Conservation (phyloP, 2,113 vertebrate species). For the mouse (Mus musculus) region DNA sequence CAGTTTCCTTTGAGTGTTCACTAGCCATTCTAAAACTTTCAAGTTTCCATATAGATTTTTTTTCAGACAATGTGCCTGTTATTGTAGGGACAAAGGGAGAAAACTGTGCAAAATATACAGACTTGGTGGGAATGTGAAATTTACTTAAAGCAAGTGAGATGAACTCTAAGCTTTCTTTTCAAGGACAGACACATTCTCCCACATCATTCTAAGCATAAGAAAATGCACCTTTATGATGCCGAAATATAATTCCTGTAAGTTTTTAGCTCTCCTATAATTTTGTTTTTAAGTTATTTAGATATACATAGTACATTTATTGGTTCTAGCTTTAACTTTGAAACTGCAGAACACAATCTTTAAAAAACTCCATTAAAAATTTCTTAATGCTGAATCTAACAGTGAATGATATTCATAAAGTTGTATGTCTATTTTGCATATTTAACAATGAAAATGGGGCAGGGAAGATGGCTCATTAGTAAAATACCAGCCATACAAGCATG, state of each 20-base stretch:
- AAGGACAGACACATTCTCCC: neutral
- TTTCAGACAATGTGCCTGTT: neutral
- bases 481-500: neutral
- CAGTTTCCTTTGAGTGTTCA: neutral
- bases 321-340: slow-evolving; percentile 11
- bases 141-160: neutral
- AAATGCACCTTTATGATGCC: neutral
- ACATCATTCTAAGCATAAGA: neutral
- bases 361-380: neutral
- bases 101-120: slow-evolving; percentile 13
- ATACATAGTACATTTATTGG: neutral
- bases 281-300: slow-evolving; percentile 14
- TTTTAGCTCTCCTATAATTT: slow-evolving; percentile 20
- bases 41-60: neutral
- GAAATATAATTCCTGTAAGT: neutral
- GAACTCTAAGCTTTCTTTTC: neutral
- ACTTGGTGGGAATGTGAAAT: neutral
- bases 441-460: neutral
- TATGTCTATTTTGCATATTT: slow-evolving; percentile 12
- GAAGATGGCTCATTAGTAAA: neutral
- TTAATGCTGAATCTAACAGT: neutral
- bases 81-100: neutral
- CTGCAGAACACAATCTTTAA: neutral
- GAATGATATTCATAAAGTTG: neutral
- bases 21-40: neutral